phyloP scores from a whole-genome alignment of 2,888 invertebrate genomes.

The Cephus spinipes region DNA sequence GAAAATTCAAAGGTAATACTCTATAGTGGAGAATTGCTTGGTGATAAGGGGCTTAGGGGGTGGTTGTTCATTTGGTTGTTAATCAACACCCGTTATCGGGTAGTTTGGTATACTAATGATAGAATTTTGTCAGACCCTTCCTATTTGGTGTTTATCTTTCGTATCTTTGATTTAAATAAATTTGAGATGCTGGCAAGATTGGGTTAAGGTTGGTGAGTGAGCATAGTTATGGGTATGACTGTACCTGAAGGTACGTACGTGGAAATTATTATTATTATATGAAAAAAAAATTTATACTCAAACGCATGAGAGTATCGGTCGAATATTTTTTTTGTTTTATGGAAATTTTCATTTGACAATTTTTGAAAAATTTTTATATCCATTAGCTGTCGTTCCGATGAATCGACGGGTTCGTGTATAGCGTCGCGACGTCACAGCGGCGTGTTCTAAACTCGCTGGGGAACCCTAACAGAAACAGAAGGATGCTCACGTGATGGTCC shows the following conservation, averaged over 20 bases:
- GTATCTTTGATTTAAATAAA: conserved; percentile 23
- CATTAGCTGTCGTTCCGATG: conserved; percentile 18
- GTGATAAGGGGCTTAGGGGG: not conserved
- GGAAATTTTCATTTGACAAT: no score
- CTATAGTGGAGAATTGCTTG: not conserved
- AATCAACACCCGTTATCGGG: conserved; percentile 9
- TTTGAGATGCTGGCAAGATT: conserved; percentile 14
- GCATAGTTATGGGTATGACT: no score
- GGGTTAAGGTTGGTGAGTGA: conserved; percentile 11
- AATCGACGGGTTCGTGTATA: conserved; percentile 19
- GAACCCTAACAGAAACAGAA: conserved; percentile 40
- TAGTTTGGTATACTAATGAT: not conserved
- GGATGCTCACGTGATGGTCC: conserved; percentile 23
- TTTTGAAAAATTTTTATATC: no score
- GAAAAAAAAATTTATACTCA: no score
- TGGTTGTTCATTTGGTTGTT: conserved; percentile 18
- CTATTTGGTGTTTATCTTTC: conserved; percentile 8
- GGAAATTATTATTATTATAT: no score
- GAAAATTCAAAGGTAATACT: not conserved
- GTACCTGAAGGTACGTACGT: no score
- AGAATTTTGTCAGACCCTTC: conserved; percentile 10
- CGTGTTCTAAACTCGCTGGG: conserved; percentile 36
- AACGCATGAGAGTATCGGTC: no score
- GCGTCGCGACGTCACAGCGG: conserved; percentile 16
- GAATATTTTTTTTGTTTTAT: no score